Evolutionary conservation across 1,140 invertebrate genomes (phyloP).

Genomic region (Neocloeon triangulifer): DNA sequence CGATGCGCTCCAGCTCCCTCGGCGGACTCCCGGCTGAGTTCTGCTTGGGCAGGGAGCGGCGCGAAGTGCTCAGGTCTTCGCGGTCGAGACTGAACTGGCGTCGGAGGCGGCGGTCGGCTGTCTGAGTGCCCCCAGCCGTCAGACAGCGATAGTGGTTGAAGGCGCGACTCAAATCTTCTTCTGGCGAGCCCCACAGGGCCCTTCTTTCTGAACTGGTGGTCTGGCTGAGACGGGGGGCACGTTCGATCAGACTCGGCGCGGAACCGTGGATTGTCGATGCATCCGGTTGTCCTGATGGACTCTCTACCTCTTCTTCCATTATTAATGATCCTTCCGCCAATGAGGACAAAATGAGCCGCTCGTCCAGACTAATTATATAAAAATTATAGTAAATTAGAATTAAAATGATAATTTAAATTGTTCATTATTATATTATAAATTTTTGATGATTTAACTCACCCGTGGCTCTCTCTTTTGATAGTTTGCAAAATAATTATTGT

Average conservation of each 20-base stretch:
- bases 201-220: not conserved
- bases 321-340: not conserved
- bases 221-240: not conserved
- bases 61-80: conserved; percentile 22
- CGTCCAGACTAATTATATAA: too few species aligned
- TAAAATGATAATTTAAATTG: too few species aligned
- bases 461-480: conserved; percentile 23
- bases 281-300: not conserved
- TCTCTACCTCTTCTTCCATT: not conserved
- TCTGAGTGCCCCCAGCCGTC: conserved; percentile 27
- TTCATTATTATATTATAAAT: not conserved
- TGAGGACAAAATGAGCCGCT: not conserved
- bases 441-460: conserved; percentile 17
- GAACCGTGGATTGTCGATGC: not conserved
- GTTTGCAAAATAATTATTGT: conserved; percentile 7
- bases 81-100: conserved; percentile 46
- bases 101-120: conserved; percentile 24
- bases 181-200: not conserved
- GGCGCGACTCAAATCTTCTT: conserved; percentile 40
- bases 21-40: conserved; percentile 39
- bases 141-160: conserved; percentile 47
- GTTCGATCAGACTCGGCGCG: not conserved
- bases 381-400: too few species aligned
- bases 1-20: conserved; percentile 42
- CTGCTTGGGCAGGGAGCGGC: conserved; percentile 29